These are phyloP conservation scores for Halictus ligatus DNA, from an alignment of 2,888 invertebrate species.

Conservation along the genomic window DNA sequence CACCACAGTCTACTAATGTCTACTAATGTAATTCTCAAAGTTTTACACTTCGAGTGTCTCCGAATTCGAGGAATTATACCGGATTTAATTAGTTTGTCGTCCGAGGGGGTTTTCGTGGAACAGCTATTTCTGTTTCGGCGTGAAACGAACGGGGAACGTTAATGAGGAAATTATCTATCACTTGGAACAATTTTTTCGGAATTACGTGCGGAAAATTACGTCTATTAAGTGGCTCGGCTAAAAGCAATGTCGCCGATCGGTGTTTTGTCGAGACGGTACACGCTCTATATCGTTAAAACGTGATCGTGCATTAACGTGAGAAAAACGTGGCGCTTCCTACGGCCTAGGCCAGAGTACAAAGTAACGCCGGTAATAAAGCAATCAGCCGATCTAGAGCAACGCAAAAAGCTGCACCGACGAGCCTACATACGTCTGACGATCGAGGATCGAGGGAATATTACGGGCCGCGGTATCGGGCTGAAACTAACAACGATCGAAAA, in stretches of 20 bases:
- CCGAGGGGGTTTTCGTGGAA: neutral
- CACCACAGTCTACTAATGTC: too few relatives aligned
- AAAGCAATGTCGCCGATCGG: neutral
- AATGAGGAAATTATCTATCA: neutral
- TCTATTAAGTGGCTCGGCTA: neutral
- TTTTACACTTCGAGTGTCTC: neutral
- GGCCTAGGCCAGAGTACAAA: conserved; percentile 33
- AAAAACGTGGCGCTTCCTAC: conserved; percentile 30
- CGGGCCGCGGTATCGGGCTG: neutral
- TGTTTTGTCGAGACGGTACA: conserved; percentile 9
- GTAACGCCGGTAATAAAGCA: conserved; percentile 67
- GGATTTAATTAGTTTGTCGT: neutral
- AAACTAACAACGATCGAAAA: conserved; percentile 29
- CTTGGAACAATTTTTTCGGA: neutral
- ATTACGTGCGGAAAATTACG: neutral
- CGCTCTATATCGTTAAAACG: conserved; percentile 25
- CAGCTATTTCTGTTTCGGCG: neutral
- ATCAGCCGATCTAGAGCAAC: conserved; percentile 54
- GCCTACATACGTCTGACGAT: neutral
- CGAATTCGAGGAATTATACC: neutral
- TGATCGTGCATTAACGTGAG: conserved; percentile 21
- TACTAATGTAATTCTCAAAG: too few relatives aligned
- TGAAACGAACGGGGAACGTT: neutral
- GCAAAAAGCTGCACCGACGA: conserved; percentile 63
- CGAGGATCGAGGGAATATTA: conserved; percentile 12